phyloP scores from a whole-genome alignment of 2,797 vertebrate genomes.

The Telmatherina bonti region DNA sequence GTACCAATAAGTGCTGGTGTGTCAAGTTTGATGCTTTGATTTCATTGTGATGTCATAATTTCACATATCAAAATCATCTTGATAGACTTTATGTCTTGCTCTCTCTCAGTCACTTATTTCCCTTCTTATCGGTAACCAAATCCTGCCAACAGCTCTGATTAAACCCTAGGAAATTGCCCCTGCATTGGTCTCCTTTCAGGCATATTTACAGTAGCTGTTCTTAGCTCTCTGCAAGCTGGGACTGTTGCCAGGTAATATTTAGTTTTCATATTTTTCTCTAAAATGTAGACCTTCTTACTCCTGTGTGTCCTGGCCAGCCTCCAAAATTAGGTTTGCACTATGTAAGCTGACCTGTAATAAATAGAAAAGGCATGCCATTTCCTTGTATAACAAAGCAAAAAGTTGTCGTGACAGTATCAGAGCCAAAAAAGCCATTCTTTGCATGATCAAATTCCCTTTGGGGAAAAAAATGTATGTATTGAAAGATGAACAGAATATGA shows the following conservation, averaged over 20 bases:
- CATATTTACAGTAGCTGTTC: constrained; percentile 65
- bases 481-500: not conserved
- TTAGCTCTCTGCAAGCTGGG: constrained; percentile 62
- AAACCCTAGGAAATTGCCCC: constrained; percentile 64
- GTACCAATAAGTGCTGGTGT: too few species aligned
- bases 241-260: constrained; percentile 67
- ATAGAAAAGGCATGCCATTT: not conserved
- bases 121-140: constrained; percentile 60
- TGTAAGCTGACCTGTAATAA: not conserved
- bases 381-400: not conserved
- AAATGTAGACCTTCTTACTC: constrained; percentile 54
- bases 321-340: not conserved
- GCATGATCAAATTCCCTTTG: not conserved
- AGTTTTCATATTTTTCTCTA: constrained; percentile 51
- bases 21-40: too few species aligned
- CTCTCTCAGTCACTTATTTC: constrained; percentile 21
- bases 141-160: constrained; percentile 58
- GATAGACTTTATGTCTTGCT: constrained; percentile 11
- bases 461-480: not conserved
- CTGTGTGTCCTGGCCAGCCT: constrained; percentile 32
- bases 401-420: not conserved
- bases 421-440: not conserved
- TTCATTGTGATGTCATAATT: constrained; percentile 9
- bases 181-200: constrained; percentile 65
- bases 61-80: constrained; percentile 23